A percentile compares a stretch with the other conserved stretches of the same genome.
These are phyloP conservation scores for Apodemus speciosus DNA, from an alignment of 2,113 vertebrate species.

Conservation along the genomic window DNA sequence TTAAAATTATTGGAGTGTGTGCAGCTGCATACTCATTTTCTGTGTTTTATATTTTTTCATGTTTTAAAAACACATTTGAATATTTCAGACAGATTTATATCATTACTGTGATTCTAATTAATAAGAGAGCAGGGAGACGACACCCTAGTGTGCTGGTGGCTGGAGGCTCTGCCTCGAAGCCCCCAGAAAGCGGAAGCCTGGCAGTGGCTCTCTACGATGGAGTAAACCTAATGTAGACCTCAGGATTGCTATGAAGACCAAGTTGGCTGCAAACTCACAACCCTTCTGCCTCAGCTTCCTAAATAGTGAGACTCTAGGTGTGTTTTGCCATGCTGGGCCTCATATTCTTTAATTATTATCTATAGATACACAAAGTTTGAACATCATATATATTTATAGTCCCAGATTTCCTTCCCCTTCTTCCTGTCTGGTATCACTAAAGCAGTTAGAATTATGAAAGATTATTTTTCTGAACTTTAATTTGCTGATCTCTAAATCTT, in stretches of 20 bases:
- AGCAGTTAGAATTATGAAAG: constrained; percentile 49
- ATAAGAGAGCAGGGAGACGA: constrained; percentile 34
- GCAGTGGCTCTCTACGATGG: neutral
- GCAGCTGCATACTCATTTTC: constrained; percentile 42
- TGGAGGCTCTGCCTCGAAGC: constrained; percentile 8
- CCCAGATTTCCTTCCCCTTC: neutral
- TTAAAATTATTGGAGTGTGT: constrained; percentile 29
- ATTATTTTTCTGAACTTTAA: constrained; percentile 46
- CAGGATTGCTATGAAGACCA: neutral
- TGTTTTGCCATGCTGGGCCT: neutral
- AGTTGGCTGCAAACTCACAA: neutral
- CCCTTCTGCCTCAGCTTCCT: neutral
- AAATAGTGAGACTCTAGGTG: neutral
- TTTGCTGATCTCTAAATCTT: neutral
- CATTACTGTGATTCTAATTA: constrained; percentile 23
- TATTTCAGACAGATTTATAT: constrained; percentile 44
- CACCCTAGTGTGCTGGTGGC: neutral
- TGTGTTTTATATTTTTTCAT: constrained; percentile 56
- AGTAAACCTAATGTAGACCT: neutral
- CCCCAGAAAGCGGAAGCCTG: constrained; percentile 49
- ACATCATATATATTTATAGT: constrained; percentile 40
- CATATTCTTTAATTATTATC: constrained; percentile 33
- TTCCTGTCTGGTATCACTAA: constrained; percentile 13
- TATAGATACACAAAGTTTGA: constrained; percentile 42
- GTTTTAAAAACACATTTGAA: constrained; percentile 17